Evolutionary conservation across 2,113 vertebrate species (phyloP), one percentile per base, ranked within the genome.

Genomic region (Perca schrenkii): DNA sequence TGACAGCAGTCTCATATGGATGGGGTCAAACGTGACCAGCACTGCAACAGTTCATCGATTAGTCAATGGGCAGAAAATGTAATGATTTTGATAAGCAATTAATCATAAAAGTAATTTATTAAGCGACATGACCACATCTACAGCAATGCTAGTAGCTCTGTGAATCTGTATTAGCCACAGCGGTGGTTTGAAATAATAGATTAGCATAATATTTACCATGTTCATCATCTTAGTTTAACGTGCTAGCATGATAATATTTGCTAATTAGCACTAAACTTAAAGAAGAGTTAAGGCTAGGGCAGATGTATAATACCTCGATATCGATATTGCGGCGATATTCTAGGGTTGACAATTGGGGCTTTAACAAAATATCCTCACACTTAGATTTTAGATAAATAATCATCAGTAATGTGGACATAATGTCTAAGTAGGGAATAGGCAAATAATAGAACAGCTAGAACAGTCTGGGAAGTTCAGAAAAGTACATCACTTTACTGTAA

Each of bases 71-170:
- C 4, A 40, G 49, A 31, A 40, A 67, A 67, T 63, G 3, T 40
- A 78, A 4, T 65, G 16, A 43, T 63, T 78, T 43, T 54, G 4
- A 52, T 40, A 34, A 60, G 57, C 25, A 76, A 43, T 79, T 56
- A 69, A 79, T 79, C 64, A 71, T 25, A 69, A 46, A 68, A 80
- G 52, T 65, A 5, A 53, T 68, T 70, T 62, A 54, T 60, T 36
- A 49, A 58, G 15, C 13, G 46, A 52, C 43, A 60, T 11, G 43
- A 52, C 1, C n/a, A 31, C 19, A 49, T 22, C 67, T 31, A 34
- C 11, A 49, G 52, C 21, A 40, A 19, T 4, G 21, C 21, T 15
- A 49, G 50, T 31, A 28, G 22, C 47, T 61, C 28, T 66, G 52
- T 36, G 21, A 25, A 11, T 14, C 43, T 52, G 46, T 14, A 4